Evolutionary conservation across 2,113 vertebrate genomes (phyloP).

Genomic region (Herpailurus yagouaroundi): DNA sequence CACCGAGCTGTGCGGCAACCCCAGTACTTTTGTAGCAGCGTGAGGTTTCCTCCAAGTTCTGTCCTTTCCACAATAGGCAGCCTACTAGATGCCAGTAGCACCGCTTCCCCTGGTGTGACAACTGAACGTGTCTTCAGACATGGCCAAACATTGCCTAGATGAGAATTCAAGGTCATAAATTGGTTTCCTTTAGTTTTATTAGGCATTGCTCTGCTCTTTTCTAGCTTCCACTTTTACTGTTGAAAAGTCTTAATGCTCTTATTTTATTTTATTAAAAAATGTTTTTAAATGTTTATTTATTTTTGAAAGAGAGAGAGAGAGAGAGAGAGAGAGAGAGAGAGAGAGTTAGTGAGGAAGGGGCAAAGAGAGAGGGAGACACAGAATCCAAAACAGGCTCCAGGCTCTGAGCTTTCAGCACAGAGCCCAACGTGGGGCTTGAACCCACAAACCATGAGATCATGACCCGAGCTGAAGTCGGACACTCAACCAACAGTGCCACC

Average conservation of each 20-base stretch:
- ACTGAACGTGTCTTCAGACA: neutral
- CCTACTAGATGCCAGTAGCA: neutral
- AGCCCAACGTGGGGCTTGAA: too few species aligned
- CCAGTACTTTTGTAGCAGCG: neutral
- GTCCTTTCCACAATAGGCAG: neutral
- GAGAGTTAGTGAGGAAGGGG: too few species aligned
- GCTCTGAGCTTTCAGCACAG: too few species aligned
- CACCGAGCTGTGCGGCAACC: neutral
- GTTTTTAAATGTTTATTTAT: too few species aligned
- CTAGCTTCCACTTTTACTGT: neutral
- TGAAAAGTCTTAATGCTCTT: neutral
- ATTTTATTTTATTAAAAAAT: too few species aligned
- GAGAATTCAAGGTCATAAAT: neutral
- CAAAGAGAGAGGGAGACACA: too few species aligned
- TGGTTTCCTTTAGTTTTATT: neutral
- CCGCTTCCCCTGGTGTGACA: neutral
- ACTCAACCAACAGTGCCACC: too few species aligned
- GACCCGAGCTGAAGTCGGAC: too few species aligned
- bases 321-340: too few species aligned
- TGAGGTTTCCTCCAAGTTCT: neutral
- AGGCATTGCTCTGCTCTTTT: neutral
- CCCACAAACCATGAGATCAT: too few species aligned
- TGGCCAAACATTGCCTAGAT: neutral
- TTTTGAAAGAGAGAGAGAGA: too few species aligned
- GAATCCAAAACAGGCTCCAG: too few species aligned